Evolutionary conservation across 1,140 invertebrate species (phyloP), one percentile per base, ranked within the genome.

Genomic region (Drosophila setifemur): DNA sequence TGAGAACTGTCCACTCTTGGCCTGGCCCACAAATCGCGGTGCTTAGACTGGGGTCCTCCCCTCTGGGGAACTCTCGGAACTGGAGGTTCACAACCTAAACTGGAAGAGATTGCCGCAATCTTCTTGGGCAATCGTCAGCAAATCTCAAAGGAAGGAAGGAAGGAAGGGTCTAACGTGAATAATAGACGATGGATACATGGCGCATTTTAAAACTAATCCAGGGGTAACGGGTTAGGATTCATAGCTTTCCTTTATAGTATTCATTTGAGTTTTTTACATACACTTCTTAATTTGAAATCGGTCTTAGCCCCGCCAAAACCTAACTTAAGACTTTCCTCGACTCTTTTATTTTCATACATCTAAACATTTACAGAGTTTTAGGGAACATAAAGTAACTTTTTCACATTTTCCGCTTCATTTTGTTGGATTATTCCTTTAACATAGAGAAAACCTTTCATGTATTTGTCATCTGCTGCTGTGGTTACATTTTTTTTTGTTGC

Each of bases 361-460:
- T 85, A 85, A 85, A 85, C 70, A 85, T 85, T 79, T 85, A 85
- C 79, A 85, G 77, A 85, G 78, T 48, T 60, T 42, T 69, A 44
- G 72, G 53, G 57, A 82, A 85, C 79, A 61, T 28, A 83, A 85
- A 54, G 37, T 70, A 44, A 35, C 16, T 31, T 60, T 21, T 37
- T 40, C 52, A 18, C 23, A 19, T 23, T 60, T 47, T 45, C 52
- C 5, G 35, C n/a, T 12, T 25, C 23, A 7, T 4, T 40, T 26
- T 16, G 12, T 68, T 40, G 26, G 29, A 35, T 55, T 68, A 11
- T 50, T 19, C 42, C 71, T 54, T n/a, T 73, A 76, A 73, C 55
- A 54, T 76, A 54, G 68, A 78, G 63, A 79, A 74, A 73, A 83
- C 55, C 64, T 43, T 83, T 76, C 66, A 61, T 55, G 33, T 26